A percentile compares a stretch with the other conserved stretches of the same genome.
phyloP scores from a whole-genome alignment of 2,888 invertebrate genomes.

The Galeruca laticollis region DNA sequence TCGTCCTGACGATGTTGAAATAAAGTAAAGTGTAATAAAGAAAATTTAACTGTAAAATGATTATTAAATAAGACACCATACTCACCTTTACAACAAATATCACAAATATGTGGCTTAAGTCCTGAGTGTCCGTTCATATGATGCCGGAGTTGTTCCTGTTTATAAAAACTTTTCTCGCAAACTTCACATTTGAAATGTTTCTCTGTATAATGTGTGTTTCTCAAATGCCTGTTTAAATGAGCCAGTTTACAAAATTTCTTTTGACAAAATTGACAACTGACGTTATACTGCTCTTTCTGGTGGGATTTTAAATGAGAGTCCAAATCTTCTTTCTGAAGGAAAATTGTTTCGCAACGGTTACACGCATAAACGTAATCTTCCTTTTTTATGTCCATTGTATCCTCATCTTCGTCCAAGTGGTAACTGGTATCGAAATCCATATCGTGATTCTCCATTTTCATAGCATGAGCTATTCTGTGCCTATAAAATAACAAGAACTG shows the following conservation, averaged over 20 bases:
- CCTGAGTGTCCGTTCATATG: conserved; percentile 73
- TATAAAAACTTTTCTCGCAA: conserved; percentile 72
- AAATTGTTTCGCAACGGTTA: conserved; percentile 47
- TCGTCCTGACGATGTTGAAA: no score
- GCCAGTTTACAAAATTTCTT: conserved; percentile 69
- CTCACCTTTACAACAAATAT: conserved; percentile 71
- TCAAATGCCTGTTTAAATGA: conserved; percentile 68
- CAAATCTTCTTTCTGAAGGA: conserved; percentile 51
- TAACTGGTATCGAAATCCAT: conserved; percentile 49
- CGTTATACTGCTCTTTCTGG: conserved; percentile 49
- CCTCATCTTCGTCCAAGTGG: conserved; percentile 42
- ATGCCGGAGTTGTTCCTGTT: conserved; percentile 70
- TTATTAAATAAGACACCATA: background rate
- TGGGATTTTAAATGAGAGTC: conserved; percentile 50
- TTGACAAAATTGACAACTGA: conserved; percentile 70
- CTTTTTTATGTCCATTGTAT: conserved; percentile 36
- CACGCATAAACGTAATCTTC: conserved; percentile 51
- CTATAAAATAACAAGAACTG: conserved; percentile 23
- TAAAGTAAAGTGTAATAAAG: no score
- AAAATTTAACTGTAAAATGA: background rate
- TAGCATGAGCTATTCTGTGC: conserved; percentile 61
- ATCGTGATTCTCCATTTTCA: conserved; percentile 57
- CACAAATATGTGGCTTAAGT: conserved; percentile 71
- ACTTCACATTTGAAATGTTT: conserved; percentile 70
- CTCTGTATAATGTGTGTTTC: conserved; percentile 69